Evolutionary conservation across 2,888 invertebrate species (phyloP).

Genomic region (Melinopterus prodromus): DNA sequence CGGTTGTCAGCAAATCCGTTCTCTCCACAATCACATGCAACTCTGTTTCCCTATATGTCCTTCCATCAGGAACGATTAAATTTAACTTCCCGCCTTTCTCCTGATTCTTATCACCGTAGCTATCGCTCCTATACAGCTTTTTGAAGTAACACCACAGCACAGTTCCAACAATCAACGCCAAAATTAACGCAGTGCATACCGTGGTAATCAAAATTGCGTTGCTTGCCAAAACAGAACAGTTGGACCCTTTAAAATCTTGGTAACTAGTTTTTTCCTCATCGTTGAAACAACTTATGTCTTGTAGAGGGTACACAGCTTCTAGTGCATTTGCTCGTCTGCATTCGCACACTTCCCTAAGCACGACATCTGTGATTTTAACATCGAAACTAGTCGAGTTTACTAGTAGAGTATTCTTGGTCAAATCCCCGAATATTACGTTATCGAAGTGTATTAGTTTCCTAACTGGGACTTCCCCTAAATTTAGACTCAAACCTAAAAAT

Average conservation of each 20-base stretch:
- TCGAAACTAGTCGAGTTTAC: constrained; percentile 67
- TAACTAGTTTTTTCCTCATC: constrained; percentile 37
- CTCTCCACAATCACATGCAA: constrained; percentile 86
- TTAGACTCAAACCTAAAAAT: constrained; percentile 67
- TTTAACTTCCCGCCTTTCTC: constrained; percentile 66
- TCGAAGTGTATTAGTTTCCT: constrained; percentile 66
- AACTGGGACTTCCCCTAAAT: constrained; percentile 60
- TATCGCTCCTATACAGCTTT: constrained; percentile 55
- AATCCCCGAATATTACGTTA: constrained; percentile 68
- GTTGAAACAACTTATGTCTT: constrained; percentile 53
- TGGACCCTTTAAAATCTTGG: constrained; percentile 31
- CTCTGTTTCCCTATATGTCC: constrained; percentile 86
- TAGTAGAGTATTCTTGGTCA: constrained; percentile 67
- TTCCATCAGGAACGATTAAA: constrained; percentile 81
- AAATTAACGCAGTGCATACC: constrained; percentile 59
- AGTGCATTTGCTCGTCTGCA: constrained; percentile 37
- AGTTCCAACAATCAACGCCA: constrained; percentile 59
- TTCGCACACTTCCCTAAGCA: constrained; percentile 42
- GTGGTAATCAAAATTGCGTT: constrained; percentile 56
- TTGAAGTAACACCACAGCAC: constrained; percentile 58
- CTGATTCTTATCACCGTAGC: constrained; percentile 61
- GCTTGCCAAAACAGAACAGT: constrained; percentile 53
- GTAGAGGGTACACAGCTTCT: constrained; percentile 36
- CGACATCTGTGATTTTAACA: constrained; percentile 67
- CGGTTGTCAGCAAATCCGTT: constrained; percentile 82